Percentiles rank a stretch among this genome's conserved stretches.
phyloP scores from a whole-genome alignment of 2,888 invertebrate genomes.

The Protonemura montana region DNA sequence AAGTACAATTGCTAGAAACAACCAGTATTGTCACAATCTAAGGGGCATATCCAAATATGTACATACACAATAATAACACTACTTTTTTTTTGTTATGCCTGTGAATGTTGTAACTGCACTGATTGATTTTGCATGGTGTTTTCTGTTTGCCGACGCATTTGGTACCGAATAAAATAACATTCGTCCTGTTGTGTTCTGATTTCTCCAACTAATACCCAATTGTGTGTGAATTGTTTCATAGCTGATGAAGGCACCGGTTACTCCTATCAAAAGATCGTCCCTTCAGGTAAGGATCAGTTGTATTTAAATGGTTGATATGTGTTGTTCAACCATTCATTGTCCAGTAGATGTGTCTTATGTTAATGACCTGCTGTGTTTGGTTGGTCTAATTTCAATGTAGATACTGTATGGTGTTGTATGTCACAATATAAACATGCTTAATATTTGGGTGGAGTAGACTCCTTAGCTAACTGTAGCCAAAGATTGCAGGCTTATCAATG shows the following conservation, averaged over 20 bases:
- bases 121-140: conserved; percentile 46
- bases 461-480: background rate
- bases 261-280: conserved; percentile 69
- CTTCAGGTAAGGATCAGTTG: conserved; percentile 66
- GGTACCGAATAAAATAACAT: background rate
- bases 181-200: conserved; percentile 26
- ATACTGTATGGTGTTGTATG: background rate
- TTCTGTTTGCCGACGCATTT: no score
- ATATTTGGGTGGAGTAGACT: background rate
- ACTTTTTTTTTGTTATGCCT: background rate
- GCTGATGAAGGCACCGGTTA: conserved; percentile 66
- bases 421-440: conserved; percentile 7
- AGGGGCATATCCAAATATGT: background rate
- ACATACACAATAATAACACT: no score
- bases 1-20: no score
- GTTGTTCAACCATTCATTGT: background rate
- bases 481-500: background rate
- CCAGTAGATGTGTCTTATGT: background rate
- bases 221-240: conserved; percentile 52
- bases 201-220: conserved; percentile 16
- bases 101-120: background rate
- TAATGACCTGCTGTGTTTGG: background rate
- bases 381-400: background rate
- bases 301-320: background rate
- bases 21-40: background rate